These are phyloP conservation scores for Timandra comae DNA, from an alignment of 2,888 invertebrate species.

Conservation along the genomic window DNA sequence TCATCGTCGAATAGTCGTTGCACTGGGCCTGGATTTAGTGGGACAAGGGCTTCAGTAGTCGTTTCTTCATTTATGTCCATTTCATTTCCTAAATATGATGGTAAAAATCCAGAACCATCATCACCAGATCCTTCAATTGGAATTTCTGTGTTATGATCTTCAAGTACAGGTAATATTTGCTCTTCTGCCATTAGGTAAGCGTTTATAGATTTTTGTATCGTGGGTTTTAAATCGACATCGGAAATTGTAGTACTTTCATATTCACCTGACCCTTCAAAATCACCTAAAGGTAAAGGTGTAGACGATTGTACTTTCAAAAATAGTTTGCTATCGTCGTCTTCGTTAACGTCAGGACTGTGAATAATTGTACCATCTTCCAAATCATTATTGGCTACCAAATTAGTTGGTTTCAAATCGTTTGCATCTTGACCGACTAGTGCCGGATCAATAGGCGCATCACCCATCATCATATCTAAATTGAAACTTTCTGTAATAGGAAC, in stretches of 20 bases:
- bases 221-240: constrained; percentile 41
- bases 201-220: constrained; percentile 25
- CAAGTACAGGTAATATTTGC: constrained; percentile 39
- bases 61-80: constrained; percentile 25
- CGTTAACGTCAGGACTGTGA: constrained; percentile 36
- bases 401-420: constrained; percentile 56
- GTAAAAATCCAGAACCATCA: constrained; percentile 50
- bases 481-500: constrained; percentile 42
- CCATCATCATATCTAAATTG: constrained; percentile 79
- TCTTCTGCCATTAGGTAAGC: constrained; percentile 34
- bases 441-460: constrained; percentile 75
- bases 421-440: constrained; percentile 53
- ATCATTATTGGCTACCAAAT: constrained; percentile 47
- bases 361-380: constrained; percentile 63
- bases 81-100: constrained; percentile 16
- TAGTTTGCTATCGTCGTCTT: constrained; percentile 59
- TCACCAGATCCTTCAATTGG: constrained; percentile 53
- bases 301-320: constrained; percentile 53
- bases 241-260: constrained; percentile 60
- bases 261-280: constrained; percentile 61
- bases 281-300: constrained; percentile 31
- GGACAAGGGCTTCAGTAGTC: constrained; percentile 38
- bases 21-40: constrained; percentile 44
- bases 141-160: constrained; percentile 42
- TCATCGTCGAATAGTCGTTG: constrained; percentile 43